phyloP scores from a whole-genome alignment of 2,113 vertebrate species.

The Alouatta palliata region DNA sequence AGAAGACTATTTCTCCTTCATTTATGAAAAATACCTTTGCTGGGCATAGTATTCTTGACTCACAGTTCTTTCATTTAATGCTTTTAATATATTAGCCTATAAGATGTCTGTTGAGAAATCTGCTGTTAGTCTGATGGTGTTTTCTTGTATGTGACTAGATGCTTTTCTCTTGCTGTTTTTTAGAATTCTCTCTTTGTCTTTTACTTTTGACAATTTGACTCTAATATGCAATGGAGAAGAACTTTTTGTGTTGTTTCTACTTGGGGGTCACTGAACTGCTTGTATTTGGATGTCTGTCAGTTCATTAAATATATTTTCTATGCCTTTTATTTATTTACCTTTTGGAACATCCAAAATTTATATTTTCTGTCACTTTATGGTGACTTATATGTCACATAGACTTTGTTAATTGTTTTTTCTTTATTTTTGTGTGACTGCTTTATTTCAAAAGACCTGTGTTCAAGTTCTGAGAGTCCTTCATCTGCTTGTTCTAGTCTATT shows the following conservation, averaged over 20 bases:
- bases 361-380: background rate
- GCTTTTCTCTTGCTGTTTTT: background rate
- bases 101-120: background rate
- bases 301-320: background rate
- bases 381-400: background rate
- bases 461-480: background rate
- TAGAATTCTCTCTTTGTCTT: background rate
- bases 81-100: background rate
- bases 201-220: background rate
- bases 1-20: background rate
- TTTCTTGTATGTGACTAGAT: too few relatives aligned
- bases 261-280: background rate
- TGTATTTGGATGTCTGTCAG: background rate
- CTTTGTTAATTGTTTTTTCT: background rate
- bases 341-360: background rate
- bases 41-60: background rate
- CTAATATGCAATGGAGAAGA: background rate
- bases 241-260: background rate
- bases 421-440: background rate
- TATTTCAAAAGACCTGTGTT: background rate
- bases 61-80: background rate
- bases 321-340: background rate
- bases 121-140: too few relatives aligned
- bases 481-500: background rate
- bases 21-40: background rate